phyloP scores from a whole-genome alignment of 2,888 invertebrate species.

The Campoletis raptor region DNA sequence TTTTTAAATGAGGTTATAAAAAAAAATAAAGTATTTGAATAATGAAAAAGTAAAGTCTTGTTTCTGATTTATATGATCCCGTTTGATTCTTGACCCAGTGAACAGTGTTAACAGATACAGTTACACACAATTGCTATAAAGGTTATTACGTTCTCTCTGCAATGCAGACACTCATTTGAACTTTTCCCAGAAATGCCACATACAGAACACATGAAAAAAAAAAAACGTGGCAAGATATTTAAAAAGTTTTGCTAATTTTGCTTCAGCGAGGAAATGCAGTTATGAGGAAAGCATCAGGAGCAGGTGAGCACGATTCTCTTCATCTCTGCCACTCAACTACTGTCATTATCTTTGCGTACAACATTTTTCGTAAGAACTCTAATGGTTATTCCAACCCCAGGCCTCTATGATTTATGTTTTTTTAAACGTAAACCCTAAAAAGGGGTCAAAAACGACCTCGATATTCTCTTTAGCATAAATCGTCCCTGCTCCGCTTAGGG shows the following conservation, averaged over 20 bases:
- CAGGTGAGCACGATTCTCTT: not conserved
- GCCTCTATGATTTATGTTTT: too few relatives aligned
- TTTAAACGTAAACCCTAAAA: too few relatives aligned
- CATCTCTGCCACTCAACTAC: not conserved
- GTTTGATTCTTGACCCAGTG: constrained; percentile 45
- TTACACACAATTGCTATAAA: constrained; percentile 20
- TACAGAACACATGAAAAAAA: not conserved
- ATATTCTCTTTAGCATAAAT: too few relatives aligned
- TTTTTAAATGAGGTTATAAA: not conserved
- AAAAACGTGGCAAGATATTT: not conserved
- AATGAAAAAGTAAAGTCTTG: not conserved
- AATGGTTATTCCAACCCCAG: too few relatives aligned
- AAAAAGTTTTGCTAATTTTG: not conserved
- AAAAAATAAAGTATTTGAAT: not conserved
- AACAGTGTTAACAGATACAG: constrained; percentile 10
- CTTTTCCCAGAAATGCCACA: not conserved
- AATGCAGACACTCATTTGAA: not conserved
- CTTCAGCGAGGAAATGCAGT: not conserved
- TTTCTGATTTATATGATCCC: not conserved
- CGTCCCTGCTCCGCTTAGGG: too few relatives aligned
- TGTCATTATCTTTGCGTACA: not conserved
- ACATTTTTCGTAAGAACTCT: not conserved
- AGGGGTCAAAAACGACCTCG: too few relatives aligned
- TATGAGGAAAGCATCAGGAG: not conserved
- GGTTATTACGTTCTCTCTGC: constrained; percentile 38